Base-by-base conservation (phyloP, 2,113 vertebrate genomes). In the Bubo scandiacus region DNA sequence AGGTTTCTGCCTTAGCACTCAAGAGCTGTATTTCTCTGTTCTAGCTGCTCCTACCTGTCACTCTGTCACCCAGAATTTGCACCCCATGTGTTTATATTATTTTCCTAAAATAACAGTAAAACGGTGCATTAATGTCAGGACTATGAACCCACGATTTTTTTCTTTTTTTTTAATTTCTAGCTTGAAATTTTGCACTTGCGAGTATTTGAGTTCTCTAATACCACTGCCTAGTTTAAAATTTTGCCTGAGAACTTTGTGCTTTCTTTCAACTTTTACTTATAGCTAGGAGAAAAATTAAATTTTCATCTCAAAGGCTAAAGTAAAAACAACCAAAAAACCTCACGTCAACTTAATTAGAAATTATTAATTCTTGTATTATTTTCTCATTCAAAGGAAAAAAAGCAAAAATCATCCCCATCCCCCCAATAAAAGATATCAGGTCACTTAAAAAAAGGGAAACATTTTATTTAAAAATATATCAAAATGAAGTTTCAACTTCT, bases 11-110 rank as follows among this genome's bases (percentile, higher is more conserved):
- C 43, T 9, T 10, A 32, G 36, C 20, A 5, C 19, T 17, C 36
- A 15, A 0, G 0, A 12, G 55, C 40, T 27, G 17, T 15, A 0
- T 1, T 26, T 29, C 51, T n/a, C 65, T 45, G 10, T 6, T 6
- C 21, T 10, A 27, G 23, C 4, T 34, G 17, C 11, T 71, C 43
- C 43, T 32, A 51, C 34, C 7, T 8, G 13, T 19, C 57, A 22
- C 15, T 68, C 54, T 38, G 27, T 38, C n/a, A 25, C 20, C 25
- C 20, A 36, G 73, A 94, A 87, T 26, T 52, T 58, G 7, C 52
- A 68, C 22, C 7, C 12, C 20, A 25, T 2, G 2, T 11, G 18
- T 54, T 75, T 32, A 25, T 27, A 23, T 19, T 27, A 21, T 45
- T 72, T 80, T 74, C 27, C 45, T 52, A 32, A 93, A 92, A 57